Evolutionary conservation across 1,140 invertebrate genomes (phyloP).

Genomic region (Pinna nobilis): DNA sequence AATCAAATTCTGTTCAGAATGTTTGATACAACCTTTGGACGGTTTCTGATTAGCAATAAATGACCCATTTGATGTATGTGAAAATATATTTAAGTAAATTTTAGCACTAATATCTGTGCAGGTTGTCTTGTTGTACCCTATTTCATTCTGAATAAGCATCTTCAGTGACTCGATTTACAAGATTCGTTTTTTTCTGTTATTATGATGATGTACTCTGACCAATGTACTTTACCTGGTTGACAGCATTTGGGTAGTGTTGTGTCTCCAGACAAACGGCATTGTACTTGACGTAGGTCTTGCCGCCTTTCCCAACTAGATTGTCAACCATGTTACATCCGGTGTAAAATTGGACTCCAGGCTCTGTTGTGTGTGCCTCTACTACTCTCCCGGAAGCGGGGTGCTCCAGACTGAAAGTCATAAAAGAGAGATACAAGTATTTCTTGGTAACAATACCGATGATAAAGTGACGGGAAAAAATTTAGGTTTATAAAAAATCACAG

Average conservation of each 20-base stretch:
- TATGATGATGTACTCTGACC: too few relatives aligned
- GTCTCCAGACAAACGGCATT: constrained; percentile 92
- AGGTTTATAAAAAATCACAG: background rate
- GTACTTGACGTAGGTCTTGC: constrained; percentile 83
- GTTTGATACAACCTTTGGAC: too few relatives aligned
- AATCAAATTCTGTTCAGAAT: too few relatives aligned
- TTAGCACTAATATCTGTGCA: too few relatives aligned
- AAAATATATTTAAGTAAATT: too few relatives aligned
- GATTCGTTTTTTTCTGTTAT: too few relatives aligned
- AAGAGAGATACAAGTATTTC: background rate
- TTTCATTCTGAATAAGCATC: too few relatives aligned
- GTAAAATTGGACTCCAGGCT: constrained; percentile 94
- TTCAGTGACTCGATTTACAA: too few relatives aligned
- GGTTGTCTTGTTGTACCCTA: too few relatives aligned
- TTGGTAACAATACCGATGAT: background rate
- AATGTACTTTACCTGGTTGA: constrained; percentile 85
- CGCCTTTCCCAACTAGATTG: constrained; percentile 81
- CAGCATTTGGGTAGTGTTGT: constrained; percentile 92
- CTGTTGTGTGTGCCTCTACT: constrained; percentile 87
- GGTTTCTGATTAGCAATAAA: too few relatives aligned
- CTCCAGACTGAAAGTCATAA: constrained; percentile 79
- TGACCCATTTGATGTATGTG: too few relatives aligned
- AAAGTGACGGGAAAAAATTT: background rate
- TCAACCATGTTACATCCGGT: constrained; percentile 76
- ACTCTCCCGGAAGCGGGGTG: constrained; percentile 83